Percentiles rank a stretch among this genome's conserved stretches.
Evolutionary conservation across 2,113 vertebrate species (phyloP).

Genomic region (Ovis canadensis): DNA sequence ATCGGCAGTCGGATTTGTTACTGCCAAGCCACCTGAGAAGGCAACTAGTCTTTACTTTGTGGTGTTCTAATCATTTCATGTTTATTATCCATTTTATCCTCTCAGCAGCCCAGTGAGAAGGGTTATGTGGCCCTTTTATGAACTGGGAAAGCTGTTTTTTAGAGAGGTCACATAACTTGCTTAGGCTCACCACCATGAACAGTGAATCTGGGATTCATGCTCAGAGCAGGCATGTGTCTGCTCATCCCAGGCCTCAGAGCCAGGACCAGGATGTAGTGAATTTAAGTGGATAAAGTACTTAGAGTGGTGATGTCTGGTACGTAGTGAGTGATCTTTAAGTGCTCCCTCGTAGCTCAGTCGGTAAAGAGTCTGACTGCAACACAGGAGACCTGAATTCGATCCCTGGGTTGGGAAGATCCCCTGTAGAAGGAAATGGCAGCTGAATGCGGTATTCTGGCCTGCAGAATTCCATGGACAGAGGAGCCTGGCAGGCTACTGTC

Average conservation of each 20-base stretch:
- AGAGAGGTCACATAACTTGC: background rate
- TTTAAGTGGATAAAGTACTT: background rate
- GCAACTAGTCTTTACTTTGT: background rate
- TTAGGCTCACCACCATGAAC: background rate
- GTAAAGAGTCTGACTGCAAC: background rate
- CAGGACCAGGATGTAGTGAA: background rate
- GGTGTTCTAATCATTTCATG: background rate
- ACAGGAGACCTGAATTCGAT: background rate
- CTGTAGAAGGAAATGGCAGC: background rate
- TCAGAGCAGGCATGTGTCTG: background rate
- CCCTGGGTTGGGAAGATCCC: background rate
- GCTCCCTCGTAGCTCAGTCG: background rate
- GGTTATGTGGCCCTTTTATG: background rate
- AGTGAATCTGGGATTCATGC: background rate
- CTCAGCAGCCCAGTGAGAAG: background rate
- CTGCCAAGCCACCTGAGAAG: background rate
- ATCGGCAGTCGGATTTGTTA: background rate
- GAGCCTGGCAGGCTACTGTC: background rate
- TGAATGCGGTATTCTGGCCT: background rate
- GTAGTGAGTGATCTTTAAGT: rapidly evolving
- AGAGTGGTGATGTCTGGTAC: background rate
- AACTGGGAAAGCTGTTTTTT: background rate
- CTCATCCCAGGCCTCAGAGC: background rate
- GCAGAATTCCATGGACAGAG: background rate
- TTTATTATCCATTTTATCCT: background rate